Evolutionary conservation across 2,113 vertebrate species (phyloP), one percentile per base, ranked within the genome.

Genomic region (Rhinoderma darwinii): DNA sequence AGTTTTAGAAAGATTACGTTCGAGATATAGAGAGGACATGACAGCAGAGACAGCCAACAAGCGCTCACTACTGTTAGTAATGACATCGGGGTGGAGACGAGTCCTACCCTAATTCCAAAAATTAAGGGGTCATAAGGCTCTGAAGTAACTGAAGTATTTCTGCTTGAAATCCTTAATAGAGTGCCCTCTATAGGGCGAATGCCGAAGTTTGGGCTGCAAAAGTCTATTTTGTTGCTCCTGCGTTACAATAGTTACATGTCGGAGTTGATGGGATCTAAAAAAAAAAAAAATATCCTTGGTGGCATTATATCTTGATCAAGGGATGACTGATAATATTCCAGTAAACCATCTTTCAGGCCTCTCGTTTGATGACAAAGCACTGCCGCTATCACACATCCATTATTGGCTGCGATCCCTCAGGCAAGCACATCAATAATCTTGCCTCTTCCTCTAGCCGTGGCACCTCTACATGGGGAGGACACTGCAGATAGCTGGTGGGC

Each of bases 281-380:
- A 88, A 83, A 56, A 56, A 68, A 87, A 25, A 47, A 90, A 89
- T 89, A 90, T 88, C 90, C 89, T 89, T 0, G 18, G 89, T 84
- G 92, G 91, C 92, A 91, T 96, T 98, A 96, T 95, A 96, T 97
- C 96, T 98, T 98, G 97, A 98, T 98, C 96, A 97, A 97, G 95
- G 96, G 94, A 96, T 98, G 98, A 99, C 96, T 95, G 97, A 99
- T 99, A 96, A 95, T 96, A 94, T 95, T 94, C 93, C 93, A 70
- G 91, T 0, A 17, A 93, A 92, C 96, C 97, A 99, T 98, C 97
- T 95, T 97, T 99, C 98, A 99, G 95, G 93, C 92, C 94, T 95
- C 95, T 98, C 93, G 95, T 97, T 96, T 96, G 96, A 97, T 96
- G 97, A 98, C 97, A 98, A 96, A 95, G 96, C 94, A 92, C 93